Conservation (phyloP, 2,888 invertebrate species). For the Hirtodrosophila alboralis region DNA sequence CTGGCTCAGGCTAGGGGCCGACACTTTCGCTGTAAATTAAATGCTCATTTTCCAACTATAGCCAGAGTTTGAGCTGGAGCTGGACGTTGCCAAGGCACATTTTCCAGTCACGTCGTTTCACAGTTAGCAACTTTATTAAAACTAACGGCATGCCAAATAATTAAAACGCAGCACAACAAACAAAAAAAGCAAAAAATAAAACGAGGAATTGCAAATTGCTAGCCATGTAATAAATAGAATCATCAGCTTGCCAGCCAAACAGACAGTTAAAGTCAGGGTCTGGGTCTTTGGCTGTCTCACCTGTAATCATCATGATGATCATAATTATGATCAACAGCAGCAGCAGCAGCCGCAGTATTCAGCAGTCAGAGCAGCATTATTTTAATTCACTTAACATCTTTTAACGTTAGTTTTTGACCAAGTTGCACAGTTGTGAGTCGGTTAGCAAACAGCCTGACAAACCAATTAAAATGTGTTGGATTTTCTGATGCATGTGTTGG, state of each 20-base stretch:
- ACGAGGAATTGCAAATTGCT: slow-evolving; percentile 68
- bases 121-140: slow-evolving; percentile 79
- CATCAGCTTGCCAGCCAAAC: slow-evolving; percentile 48
- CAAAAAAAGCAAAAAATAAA: too few species aligned
- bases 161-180: slow-evolving; percentile 68
- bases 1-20: slow-evolving; percentile 20
- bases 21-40: slow-evolving; percentile 73
- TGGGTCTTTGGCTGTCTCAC: slow-evolving; percentile 36
- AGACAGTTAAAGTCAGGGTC: slow-evolving; percentile 51
- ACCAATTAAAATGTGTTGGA: slow-evolving; percentile 69
- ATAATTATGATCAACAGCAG: slow-evolving; percentile 16
- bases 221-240: slow-evolving; percentile 73
- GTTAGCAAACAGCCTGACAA: slow-evolving; percentile 61
- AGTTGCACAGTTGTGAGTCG: slow-evolving; percentile 47
- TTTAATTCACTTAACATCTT: slow-evolving; percentile 72
- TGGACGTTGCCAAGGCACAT: slow-evolving; percentile 20
- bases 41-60: slow-evolving; percentile 59
- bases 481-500: slow-evolving; percentile 59
- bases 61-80: background rate
- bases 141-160: slow-evolving; percentile 74
- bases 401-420: slow-evolving; percentile 48
- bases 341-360: slow-evolving; percentile 18
- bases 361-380: slow-evolving; percentile 53
- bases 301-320: slow-evolving; percentile 24
- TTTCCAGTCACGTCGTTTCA: slow-evolving; percentile 74